Percentiles rank a stretch among this genome's conserved stretches.
These are phyloP conservation scores for Vulpes ferrilata DNA, from an alignment of 2,113 vertebrate species.

Conservation along the genomic window DNA sequence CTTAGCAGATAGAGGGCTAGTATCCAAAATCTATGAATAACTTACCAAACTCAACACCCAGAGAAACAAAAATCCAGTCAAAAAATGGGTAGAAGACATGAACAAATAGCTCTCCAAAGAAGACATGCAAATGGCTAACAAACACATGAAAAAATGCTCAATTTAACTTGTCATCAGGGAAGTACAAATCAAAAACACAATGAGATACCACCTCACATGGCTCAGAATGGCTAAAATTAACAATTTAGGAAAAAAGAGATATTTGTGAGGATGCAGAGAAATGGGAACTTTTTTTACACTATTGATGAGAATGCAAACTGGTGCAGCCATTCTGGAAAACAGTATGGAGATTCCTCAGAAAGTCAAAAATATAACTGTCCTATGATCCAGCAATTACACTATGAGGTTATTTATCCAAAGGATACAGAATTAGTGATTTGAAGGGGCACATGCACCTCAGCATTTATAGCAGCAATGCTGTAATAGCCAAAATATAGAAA, in stretches of 20 bases:
- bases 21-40: background rate
- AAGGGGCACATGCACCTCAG: background rate
- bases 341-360: background rate
- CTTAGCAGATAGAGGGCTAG: background rate
- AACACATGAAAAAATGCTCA: background rate
- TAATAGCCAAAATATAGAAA: background rate
- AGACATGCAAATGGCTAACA: background rate
- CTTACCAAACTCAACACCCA: background rate
- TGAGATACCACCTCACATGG: background rate
- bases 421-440: background rate
- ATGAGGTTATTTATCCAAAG: background rate
- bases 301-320: background rate
- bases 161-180: background rate
- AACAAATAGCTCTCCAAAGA: background rate
- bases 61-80: background rate
- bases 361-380: background rate
- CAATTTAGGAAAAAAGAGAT: background rate
- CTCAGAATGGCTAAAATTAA: background rate
- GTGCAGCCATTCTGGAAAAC: background rate
- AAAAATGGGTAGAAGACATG: background rate
- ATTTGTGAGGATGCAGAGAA: background rate
- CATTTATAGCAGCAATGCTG: background rate
- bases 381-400: background rate
- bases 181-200: background rate
- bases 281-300: background rate